Percentiles rank a stretch among this genome's conserved stretches.
These are phyloP conservation scores for Steinernema feltiae DNA, from an alignment of 1,140 invertebrate species.

Conservation along the genomic window DNA sequence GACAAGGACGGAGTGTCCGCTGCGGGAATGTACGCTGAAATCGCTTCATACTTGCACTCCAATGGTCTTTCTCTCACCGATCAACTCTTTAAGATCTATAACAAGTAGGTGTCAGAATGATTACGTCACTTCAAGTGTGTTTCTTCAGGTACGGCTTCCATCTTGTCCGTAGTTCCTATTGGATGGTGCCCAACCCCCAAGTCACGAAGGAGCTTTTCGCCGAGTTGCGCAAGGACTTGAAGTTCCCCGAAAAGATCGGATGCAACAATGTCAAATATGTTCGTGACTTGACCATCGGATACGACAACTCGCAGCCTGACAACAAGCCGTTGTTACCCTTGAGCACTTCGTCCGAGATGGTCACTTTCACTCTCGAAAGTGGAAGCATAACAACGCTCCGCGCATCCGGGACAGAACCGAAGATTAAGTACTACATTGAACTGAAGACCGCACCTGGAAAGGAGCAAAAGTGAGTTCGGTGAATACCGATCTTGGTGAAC, in stretches of 20 bases:
- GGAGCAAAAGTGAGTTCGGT: slow-evolving; percentile 33
- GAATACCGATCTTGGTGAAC: neutral
- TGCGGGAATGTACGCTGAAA: slow-evolving; percentile 71
- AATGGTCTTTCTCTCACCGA: slow-evolving; percentile 67
- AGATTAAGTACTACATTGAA: slow-evolving; percentile 95
- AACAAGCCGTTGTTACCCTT: slow-evolving; percentile 71
- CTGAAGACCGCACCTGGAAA: slow-evolving; percentile 61
- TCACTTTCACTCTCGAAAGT: slow-evolving; percentile 86
- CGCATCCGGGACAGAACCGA: slow-evolving; percentile 96
- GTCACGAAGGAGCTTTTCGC: slow-evolving; percentile 46
- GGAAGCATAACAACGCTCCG: slow-evolving; percentile 79
- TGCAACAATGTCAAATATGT: slow-evolving; percentile 70
- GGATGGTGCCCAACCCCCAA: slow-evolving; percentile 44
- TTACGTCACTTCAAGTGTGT: slow-evolving; percentile 16
- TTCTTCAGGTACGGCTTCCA: slow-evolving; percentile 52
- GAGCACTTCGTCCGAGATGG: slow-evolving; percentile 79
- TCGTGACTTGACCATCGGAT: slow-evolving; percentile 78
- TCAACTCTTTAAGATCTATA: slow-evolving; percentile 76
- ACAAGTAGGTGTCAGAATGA: slow-evolving; percentile 62
- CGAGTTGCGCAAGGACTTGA: slow-evolving; percentile 57
- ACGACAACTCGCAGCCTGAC: slow-evolving; percentile 71
- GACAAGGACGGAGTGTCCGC: slow-evolving; percentile 94
- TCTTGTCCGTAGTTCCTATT: slow-evolving; percentile 50
- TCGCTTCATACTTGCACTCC: slow-evolving; percentile 69
- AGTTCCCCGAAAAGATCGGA: slow-evolving; percentile 74